Conservation (phyloP, 2,113 vertebrate genomes). For the Sisor rabdophorus region DNA sequence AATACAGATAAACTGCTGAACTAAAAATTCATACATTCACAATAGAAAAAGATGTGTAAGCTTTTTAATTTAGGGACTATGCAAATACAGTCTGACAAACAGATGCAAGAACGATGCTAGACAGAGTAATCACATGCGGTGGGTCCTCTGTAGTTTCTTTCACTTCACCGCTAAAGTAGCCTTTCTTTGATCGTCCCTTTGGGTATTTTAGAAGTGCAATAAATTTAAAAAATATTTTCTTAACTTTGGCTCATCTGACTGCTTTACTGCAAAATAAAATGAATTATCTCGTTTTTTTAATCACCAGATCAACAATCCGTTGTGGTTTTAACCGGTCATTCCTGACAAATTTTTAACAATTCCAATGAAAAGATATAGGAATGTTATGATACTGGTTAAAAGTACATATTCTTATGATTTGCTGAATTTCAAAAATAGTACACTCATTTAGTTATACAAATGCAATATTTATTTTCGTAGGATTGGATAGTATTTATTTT, state of each 20-base stretch:
- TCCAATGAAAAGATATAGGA: not conserved
- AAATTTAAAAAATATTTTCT: conserved; percentile 31
- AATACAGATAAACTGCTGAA: conserved; percentile 1
- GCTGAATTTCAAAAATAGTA: not conserved
- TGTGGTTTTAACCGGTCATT: conserved; percentile 20
- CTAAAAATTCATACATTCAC: conserved; percentile 17
- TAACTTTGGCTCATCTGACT: conserved; percentile 7
- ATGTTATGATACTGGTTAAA: not conserved
- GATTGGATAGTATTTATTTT: not conserved
- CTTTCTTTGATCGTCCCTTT: conserved; percentile 26
- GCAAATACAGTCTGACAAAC: not conserved
- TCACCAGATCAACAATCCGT: not conserved
- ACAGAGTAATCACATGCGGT: conserved; percentile 8
- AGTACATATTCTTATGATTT: conserved; percentile 1
- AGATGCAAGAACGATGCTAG: conserved; percentile 34
- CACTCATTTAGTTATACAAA: not conserved
- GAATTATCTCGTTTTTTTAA: conserved; percentile 5
- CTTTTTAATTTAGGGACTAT: not conserved
- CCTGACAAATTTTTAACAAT: not conserved
- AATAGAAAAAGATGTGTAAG: not conserved
- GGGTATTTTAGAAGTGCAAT: conserved; percentile 27
- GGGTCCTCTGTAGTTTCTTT: conserved; percentile 20
- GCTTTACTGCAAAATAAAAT: not conserved
- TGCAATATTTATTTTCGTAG: not conserved
- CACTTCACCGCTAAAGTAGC: not conserved